phyloP scores from a whole-genome alignment of 2,888 invertebrate genomes.

The Glyphotaelius pellucidus region DNA sequence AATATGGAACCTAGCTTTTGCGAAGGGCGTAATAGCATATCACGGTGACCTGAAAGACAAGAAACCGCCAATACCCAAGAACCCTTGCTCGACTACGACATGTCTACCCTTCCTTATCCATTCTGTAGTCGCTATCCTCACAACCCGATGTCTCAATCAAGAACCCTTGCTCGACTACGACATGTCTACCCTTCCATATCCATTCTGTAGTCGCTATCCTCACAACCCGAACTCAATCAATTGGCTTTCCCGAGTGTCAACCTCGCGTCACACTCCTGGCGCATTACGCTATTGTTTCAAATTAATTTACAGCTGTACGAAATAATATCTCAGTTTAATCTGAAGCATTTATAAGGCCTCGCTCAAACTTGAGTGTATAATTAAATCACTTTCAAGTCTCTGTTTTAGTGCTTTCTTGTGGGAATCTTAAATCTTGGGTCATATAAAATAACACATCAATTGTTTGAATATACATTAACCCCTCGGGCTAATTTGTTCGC shows the following conservation, averaged over 20 bases:
- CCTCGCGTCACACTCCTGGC: neutral
- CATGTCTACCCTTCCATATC: neutral
- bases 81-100: neutral
- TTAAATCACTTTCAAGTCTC: neutral
- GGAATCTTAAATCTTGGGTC: neutral
- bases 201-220: neutral
- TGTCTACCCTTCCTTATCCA: neutral
- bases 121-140: neutral
- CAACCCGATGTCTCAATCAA: neutral
- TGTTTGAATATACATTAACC: neutral
- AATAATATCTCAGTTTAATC: conserved; percentile 27
- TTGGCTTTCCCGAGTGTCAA: conserved; percentile 18
- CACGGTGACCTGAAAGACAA: neutral
- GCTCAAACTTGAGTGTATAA: neutral
- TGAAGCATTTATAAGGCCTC: neutral
- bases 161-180: neutral
- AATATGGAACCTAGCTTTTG: neutral
- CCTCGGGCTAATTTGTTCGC: too few species aligned
- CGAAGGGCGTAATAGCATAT: neutral
- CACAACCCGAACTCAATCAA: neutral
- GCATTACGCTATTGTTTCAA: neutral
- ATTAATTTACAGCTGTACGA: neutral
- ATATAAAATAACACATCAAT: neutral
- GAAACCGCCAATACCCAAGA: conserved; percentile 13
- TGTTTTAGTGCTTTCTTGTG: neutral